Percentiles rank a stretch among this genome's conserved stretches.
These are phyloP conservation scores for Pyrgilauda ruficollis DNA, from an alignment of 2,113 vertebrate genomes.

Conservation along the genomic window DNA sequence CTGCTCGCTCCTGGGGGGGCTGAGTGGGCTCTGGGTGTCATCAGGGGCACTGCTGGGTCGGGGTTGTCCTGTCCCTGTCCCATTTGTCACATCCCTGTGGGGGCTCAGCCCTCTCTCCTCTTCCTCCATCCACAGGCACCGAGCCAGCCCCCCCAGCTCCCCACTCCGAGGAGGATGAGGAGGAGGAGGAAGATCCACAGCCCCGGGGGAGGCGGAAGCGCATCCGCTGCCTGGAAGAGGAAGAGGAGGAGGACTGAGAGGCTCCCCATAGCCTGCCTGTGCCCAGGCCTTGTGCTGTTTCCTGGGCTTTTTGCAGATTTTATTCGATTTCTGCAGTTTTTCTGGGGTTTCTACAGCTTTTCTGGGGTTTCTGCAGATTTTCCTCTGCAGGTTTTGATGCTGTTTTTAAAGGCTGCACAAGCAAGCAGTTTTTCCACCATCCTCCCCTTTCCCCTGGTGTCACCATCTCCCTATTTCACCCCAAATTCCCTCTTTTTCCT, in stretches of 20 bases:
- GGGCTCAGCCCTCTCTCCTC: not conserved
- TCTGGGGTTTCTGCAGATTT: not conserved
- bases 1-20: not conserved
- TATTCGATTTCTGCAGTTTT: not conserved
- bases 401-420: not conserved
- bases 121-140: not conserved
- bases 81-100: not conserved
- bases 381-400: not conserved
- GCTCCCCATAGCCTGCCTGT: too few relatives aligned
- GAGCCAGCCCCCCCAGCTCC: fast-evolving
- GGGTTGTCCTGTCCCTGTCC: not conserved
- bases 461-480: not conserved
- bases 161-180: not conserved
- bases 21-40: not conserved
- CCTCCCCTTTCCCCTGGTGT: fast-evolving
- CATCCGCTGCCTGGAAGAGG: not conserved
- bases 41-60: fast-evolving
- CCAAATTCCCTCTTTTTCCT: not conserved
- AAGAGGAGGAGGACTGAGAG: not conserved
- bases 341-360: not conserved
- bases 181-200: not conserved
- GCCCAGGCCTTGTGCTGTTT: not conserved
- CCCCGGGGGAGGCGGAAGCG: not conserved
- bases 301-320: not conserved
- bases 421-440: not conserved